Conservation (phyloP, 2,888 invertebrate species). For the Atherix ibis region DNA sequence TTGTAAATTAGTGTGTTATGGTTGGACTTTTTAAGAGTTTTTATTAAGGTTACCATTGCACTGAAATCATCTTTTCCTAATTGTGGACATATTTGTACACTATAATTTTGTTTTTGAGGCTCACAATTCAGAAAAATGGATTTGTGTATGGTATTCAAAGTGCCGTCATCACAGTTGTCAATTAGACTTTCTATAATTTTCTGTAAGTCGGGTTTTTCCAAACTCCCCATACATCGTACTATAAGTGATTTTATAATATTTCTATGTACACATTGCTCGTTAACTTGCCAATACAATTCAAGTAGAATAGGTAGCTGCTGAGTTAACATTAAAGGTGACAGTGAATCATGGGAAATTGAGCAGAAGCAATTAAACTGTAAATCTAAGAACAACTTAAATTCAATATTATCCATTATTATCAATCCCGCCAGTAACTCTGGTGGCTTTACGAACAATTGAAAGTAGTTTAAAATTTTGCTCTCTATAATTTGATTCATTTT, state of each 20-base stretch:
- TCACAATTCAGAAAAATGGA: too few species aligned
- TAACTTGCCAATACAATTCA: conserved; percentile 17
- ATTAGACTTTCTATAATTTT: too few species aligned
- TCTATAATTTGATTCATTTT: conserved; percentile 6
- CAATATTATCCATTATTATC: conserved; percentile 22
- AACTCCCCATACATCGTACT: conserved; percentile 23
- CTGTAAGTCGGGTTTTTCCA: conserved; percentile 18
- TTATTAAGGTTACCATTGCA: conserved; percentile 11
- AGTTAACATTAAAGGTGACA: conserved; percentile 22
- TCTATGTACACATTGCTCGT: too few species aligned
- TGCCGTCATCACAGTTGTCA: too few species aligned
- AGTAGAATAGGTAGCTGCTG: conserved; percentile 21
- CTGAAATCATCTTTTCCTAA: conserved; percentile 14
- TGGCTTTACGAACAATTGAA: conserved; percentile 18
- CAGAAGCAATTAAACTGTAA: conserved; percentile 24
- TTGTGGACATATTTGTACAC: conserved; percentile 16
- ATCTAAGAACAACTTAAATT: conserved; percentile 17
- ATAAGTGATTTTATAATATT: conserved; percentile 16
- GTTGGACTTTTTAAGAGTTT: conserved; percentile 17
- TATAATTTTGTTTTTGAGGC: conserved; percentile 8
- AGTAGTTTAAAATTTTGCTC: conserved; percentile 11
- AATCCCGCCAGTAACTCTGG: conserved; percentile 20
- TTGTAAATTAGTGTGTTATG: conserved; percentile 23
- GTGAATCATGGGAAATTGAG: conserved; percentile 21
- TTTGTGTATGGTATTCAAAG: too few species aligned